Conservation (phyloP, 2,113 vertebrate genomes). For the Chamaea fasciata region DNA sequence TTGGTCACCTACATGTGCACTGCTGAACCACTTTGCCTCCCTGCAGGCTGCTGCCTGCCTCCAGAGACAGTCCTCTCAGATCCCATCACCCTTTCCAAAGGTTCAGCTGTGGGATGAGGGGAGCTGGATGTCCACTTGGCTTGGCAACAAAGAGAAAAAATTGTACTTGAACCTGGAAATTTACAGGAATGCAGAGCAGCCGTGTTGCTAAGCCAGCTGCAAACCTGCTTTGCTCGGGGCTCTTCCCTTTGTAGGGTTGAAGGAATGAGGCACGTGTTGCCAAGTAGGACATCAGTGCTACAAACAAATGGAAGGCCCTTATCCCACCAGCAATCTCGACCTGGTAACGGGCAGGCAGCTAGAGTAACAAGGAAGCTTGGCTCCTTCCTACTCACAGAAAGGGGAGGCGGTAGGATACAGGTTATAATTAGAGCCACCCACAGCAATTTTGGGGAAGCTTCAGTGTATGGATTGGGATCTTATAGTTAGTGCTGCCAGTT, state of each 20-base stretch:
- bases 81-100: not conserved
- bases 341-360: conserved; percentile 23
- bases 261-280: conserved; percentile 46
- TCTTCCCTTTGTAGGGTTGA: conserved; percentile 60
- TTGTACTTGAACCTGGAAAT: conserved; percentile 66
- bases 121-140: not conserved
- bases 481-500: not conserved
- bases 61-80: not conserved
- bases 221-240: conserved; percentile 67
- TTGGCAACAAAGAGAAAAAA: conserved; percentile 16
- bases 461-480: not conserved
- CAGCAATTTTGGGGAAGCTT: conserved; percentile 47
- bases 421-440: conserved; percentile 60
- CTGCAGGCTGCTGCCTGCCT: not conserved
- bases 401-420: conserved; percentile 6
- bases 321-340: conserved; percentile 28
- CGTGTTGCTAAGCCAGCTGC: conserved; percentile 43
- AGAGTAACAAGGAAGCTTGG: not conserved
- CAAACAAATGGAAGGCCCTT: conserved; percentile 41
- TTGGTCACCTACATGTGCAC: not conserved
- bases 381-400: not conserved
- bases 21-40: not conserved
- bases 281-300: conserved; percentile 66
- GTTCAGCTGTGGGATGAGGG: not conserved
- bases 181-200: conserved; percentile 70